Evolutionary conservation across 1,140 invertebrate genomes (phyloP), one percentile per base, ranked within the genome.

Genomic region (Drosophila obscura): DNA sequence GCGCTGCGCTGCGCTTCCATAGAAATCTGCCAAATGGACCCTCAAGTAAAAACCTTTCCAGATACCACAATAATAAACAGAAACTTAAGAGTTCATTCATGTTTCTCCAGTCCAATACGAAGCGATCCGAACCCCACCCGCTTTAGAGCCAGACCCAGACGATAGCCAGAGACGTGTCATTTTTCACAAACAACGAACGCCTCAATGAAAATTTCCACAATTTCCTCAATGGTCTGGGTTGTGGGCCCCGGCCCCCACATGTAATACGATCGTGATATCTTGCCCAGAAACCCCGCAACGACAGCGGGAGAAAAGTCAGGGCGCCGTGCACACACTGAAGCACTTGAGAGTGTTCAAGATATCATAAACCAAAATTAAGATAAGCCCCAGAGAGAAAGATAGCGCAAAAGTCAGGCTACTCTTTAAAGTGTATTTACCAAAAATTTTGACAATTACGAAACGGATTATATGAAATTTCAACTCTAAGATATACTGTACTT

Each of bases 341-440:
- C 52, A 43, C 56, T 58, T 69, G 69, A 58, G 52, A 43, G 64
- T 69, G 65, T 50, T 69, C 45, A 24, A 72, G 84, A 88, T 88
- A 80, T 79, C 79, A 79, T 62, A 79, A 83, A 74, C 51, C 65
- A 76, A 64, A 89, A 88, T 88, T 83, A 80, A 88, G 83, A 88
- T 88, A 88, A 88, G 68, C 53, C 60, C 49, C 50, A 53, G 31
- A 67, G 4, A 5, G 4, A 39, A 39, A 13, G 35, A 39, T 39
- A 39, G 4, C 35, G 35, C 35, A 39, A 57, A 68, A 57, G 61
- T 24, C 31, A n/a, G 49, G 39, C 28, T 35, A 66, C 49, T 55
- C 15, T 26, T 68, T 55, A 39, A 28, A 55, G 41, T 11, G 43
- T 68, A 67, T 67, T 55, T 46, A 41, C 5, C 66, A 28, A 65